Base-by-base conservation (phyloP, 2,113 vertebrate species). In the Chaetodon auriga region DNA sequence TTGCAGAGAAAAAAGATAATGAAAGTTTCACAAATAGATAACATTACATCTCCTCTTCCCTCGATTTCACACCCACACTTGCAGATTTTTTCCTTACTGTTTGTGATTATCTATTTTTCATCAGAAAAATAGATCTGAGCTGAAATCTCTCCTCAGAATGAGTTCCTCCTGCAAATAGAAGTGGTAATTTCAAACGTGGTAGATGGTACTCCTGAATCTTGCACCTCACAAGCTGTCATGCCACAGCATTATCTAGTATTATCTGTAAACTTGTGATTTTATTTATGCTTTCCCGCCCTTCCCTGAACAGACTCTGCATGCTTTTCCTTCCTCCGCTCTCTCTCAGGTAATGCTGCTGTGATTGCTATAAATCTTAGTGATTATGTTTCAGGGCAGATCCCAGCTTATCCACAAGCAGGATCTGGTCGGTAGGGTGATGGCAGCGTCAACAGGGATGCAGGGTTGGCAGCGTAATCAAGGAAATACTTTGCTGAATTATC, bases 301-400 rank as follows among this genome's bases (percentile, higher is more conserved):
- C 19, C 35, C 38, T 19, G 10, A 54, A 76, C 72, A 81, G 72
- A 68, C 60, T 72, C n/a, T 36, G 16, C 43, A 21, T 11, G 60
- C 18, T 45, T 53, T 16, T 49, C 46, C 18, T 16, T 18, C 2
- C 2, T 13, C 21, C 73, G 6, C 13, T 51, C 11, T 41, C 46
- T 48, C 25, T 76, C 55, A 46, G 57, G 69, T 82, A 66, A 86
- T 63, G 58, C 79, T 43, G 41, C 60, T 62, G 63, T 85, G 83
- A 88, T 84, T 81, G 77, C 82, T 57, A 55, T 80, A 69, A 82
- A 86, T 88, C 83, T 77, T 60, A 54, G 60, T 74, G 57, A 90
- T 90, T 87, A 81, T 75, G 68, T 83, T 84, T 82, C 41, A 53
- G 71, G 58, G 70, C 58, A 77, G 74, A 85, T 38, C n/a, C 46